Evolutionary conservation across 2,113 vertebrate species (phyloP), one percentile per base, ranked within the genome.

Genomic region (Xenotilapia caudafasciata): DNA sequence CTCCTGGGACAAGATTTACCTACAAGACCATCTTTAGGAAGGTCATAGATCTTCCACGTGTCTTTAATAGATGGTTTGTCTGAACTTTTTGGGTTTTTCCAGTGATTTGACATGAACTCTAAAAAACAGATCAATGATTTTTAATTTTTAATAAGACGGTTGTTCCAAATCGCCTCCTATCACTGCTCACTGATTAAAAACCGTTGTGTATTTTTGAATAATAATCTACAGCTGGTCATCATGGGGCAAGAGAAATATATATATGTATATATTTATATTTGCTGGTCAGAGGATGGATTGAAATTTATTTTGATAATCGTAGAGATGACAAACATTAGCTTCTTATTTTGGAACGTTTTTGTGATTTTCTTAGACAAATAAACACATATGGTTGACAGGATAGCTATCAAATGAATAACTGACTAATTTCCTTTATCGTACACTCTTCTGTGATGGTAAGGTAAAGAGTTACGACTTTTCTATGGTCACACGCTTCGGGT

Each of bases 1-100:
- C 79, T 81, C 84, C 58, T 45, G 65, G 83, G 84, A 85, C 38
- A 89, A 4, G 28, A 56, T 73, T 83, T 77, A 90, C 84, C 85
- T 51, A 82, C 56, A 73, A 51, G 40, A 38, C 45, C 70, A 62
- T 84, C 40, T 88, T 79, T 80, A 56, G 14, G 65, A 87, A 86
- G 40, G 79, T 77, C 38, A 15, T 13, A 45, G 35, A 21, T 62
- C 70, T 73, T 65, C 65, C 58, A 82, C 75, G 3, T 13, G 42
- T 49, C 79, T 85, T 55, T 19, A 73, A 82, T 49, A 79, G 68
- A 83, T 42, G 14, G 40, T 79, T 45, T 83, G 9, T 83, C 38
- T 65, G 4, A 68, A n/a, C 5, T 4, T 45, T 40, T 4, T 21
- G 7, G 10, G 13, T 11, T 85, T n/a, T 28, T 2, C 26, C 73